Base-by-base conservation (phyloP, 2,888 invertebrate species). In the Listrodromus nycthemerus region DNA sequence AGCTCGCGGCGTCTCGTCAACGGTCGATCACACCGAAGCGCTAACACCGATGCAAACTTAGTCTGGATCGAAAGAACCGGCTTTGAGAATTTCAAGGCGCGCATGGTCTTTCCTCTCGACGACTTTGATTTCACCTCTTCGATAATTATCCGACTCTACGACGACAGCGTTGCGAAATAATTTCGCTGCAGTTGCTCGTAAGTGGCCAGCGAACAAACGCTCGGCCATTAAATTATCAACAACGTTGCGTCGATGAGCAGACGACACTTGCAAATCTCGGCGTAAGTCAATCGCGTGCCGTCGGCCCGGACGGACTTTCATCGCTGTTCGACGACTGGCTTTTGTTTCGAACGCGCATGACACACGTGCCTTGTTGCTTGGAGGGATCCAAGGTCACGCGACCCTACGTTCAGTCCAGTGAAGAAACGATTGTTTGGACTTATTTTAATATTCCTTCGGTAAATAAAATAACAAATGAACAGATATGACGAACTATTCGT, bases 101-200 rank as follows among this genome's bases (percentile, higher is more conserved):
- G 27, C 24, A 27, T 27, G 6, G 13, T 58, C 58, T 24, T n/a
- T 58, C 5, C 27, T 58, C 27, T 21, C 58, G 13, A 58, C 16
- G 58, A 58, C 58, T 58, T 58, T 27, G 58, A 27, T 13, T 58
- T 58, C 58, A 58, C 58, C 58, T 58, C 21, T 58, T 5, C 24
- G 58, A 58, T 58, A 58, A 58, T 24, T 58, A 3, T 27, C 16
- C 16, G 24, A 7, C 52, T 19, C 19, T 3, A 8, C 52, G 21
- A 52, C 52, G 52, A 52, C 52, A 27, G 16, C 8, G 27, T 27
- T 16, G 24, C 24, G 16, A 58, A 58, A 27, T 27, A 5, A 58
- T 27, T 58, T 27, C 58, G 13, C 27, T 58, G 24, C 58, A 13
- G 58, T 24, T 0, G 3, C 5, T 16, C 27, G 13, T 7, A 16